Conservation (phyloP, 2,797 vertebrate species). For the Cephalopachus bancanus region DNA sequence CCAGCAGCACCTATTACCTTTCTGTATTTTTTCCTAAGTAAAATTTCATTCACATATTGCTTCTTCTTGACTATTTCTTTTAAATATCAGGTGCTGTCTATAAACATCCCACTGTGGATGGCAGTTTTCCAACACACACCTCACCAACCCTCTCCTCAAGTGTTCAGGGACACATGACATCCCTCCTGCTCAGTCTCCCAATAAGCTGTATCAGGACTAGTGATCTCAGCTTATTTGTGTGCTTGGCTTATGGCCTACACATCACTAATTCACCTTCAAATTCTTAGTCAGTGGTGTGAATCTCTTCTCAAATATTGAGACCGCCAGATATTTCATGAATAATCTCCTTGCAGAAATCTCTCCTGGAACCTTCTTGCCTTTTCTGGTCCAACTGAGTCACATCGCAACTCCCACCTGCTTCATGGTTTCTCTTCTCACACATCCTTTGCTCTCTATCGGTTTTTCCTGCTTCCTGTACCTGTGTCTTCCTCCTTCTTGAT, state of each 20-base stretch:
- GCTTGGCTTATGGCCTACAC: background rate
- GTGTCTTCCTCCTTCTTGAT: background rate
- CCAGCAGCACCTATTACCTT: background rate
- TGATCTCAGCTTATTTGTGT: background rate
- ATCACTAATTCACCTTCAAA: background rate
- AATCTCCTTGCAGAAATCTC: background rate
- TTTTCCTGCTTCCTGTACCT: background rate
- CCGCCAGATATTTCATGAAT: background rate
- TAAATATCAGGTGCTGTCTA: background rate
- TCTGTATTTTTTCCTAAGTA: background rate
- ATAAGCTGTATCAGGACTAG: rapidly evolving
- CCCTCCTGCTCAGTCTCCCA: background rate
- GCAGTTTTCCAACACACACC: background rate
- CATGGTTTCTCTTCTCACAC: rapidly evolving
- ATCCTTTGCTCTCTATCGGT: background rate
- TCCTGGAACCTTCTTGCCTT: background rate
- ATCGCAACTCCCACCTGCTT: background rate
- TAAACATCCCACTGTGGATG: background rate
- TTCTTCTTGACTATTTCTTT: background rate
- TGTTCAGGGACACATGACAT: background rate
- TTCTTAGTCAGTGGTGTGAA: background rate
- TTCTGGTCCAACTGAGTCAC: background rate
- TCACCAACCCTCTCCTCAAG: background rate
- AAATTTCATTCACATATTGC: background rate
- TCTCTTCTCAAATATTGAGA: background rate